Evolutionary conservation across 2,888 invertebrate species (phyloP), one percentile per base, ranked within the genome.

Genomic region (Operophtera brumata): DNA sequence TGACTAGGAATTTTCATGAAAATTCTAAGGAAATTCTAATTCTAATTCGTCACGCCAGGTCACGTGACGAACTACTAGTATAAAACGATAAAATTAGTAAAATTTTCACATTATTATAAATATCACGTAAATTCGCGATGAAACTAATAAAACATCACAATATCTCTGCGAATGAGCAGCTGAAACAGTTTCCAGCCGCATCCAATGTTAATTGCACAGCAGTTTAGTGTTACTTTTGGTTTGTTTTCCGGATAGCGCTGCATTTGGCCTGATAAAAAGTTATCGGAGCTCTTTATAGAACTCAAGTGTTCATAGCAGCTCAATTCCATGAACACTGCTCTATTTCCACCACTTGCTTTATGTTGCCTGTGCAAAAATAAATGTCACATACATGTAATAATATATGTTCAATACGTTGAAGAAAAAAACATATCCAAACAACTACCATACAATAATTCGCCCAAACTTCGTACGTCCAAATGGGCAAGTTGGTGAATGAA

Each of bases 181-280:
- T 58, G 57, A 48, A 59, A 59, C 44, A 28, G 61, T 65, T 71
- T 59, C 47, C 53, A 64, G 61, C 67, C 64, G 61, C 66, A 65
- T 64, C 64, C 62, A 55, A 66, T 71, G 66, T 70, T 75, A 72
- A 76, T 74, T 71, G 68, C 67, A 62, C 65, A 67, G 65, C 64
- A 66, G 66, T 67, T 64, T 71, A 66, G 59, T 44, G 50, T 58
- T 64, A 68, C 63, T 71, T 69, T 65, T 55, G 14, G 67, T 65
- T 69, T 65, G 64, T 68, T 64, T 64, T 65, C 54, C 56, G 56
- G 53, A 62, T 62, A 65, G 50, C 50, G 57, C 59, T 59, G 53
- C 58, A 51, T 58, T 63, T 54, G 55, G 49, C 37, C 46, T 48
- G 44, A 62, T 59, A 64, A 68, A 67, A 67, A 59, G 52, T 50